Conservation (phyloP, 2,113 vertebrate species). For the Varanus komodoensis region DNA sequence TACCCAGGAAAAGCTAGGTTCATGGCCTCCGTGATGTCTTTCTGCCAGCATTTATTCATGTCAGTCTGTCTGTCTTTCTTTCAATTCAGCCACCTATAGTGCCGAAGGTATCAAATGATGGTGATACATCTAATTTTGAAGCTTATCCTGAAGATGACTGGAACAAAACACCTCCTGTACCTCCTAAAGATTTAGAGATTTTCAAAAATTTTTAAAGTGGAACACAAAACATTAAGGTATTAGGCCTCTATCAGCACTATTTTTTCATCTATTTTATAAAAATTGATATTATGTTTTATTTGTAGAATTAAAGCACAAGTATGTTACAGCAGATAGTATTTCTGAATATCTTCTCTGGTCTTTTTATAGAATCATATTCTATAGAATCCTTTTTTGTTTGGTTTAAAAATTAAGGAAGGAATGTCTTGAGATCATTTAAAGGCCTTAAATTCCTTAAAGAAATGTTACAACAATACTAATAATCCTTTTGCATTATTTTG, state of each 20-base stretch:
- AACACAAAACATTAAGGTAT: conserved; percentile 47
- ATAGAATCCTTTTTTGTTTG: neutral
- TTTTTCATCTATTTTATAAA: neutral
- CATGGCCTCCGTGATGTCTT: too few relatives aligned
- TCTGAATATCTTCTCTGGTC: neutral
- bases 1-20: too few relatives aligned
- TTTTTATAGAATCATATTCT: neutral
- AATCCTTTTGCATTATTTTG: neutral
- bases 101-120: conserved; percentile 91
- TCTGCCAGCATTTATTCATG: too few relatives aligned
- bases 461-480: conserved; percentile 2
- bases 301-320: neutral
- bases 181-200: conserved; percentile 89
- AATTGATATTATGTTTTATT: neutral
- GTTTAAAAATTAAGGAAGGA: neutral
- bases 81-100: conserved; percentile 89
- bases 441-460: neutral
- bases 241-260: neutral
- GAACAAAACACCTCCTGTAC: conserved; percentile 84
- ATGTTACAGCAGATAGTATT: neutral
- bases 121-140: conserved; percentile 97
- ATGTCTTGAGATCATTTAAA: neutral
- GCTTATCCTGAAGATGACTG: conserved; percentile 93
- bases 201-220: conserved; percentile 91
- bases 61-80: neutral